Conservation (phyloP, 2,113 vertebrate genomes). For the Agapornis roseicollis region DNA sequence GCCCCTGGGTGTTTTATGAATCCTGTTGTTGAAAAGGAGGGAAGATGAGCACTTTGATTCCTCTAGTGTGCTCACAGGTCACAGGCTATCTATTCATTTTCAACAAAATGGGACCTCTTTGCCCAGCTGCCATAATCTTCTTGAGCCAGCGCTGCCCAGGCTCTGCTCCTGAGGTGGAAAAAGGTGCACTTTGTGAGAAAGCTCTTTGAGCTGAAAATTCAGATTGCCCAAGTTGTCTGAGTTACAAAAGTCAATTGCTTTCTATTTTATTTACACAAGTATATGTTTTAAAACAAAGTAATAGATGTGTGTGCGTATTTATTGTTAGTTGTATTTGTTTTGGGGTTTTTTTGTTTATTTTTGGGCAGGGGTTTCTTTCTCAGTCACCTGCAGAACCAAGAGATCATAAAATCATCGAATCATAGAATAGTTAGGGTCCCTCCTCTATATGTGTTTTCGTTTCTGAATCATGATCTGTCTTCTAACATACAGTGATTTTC, state of each 20-base stretch:
- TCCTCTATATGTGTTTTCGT: not conserved
- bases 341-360: fast-evolving
- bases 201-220: not conserved
- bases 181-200: not conserved
- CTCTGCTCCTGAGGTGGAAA: not conserved
- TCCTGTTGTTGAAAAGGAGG: not conserved
- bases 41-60: not conserved
- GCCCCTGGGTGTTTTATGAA: not conserved
- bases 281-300: not conserved
- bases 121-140: not conserved
- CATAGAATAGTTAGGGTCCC: too few species aligned
- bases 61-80: not conserved
- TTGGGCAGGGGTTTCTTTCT: not conserved
- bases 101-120: not conserved
- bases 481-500: not conserved
- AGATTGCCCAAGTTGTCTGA: not conserved
- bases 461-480: not conserved
- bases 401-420: too few species aligned
- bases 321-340: too few species aligned
- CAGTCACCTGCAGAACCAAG: not conserved
- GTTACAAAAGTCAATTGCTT: not conserved
- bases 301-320: not conserved
- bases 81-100: not conserved
- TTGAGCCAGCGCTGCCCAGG: not conserved
- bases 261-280: fast-evolving